A percentile compares a stretch with the other conserved stretches of the same genome.
Conservation (phyloP, 2,797 vertebrate species). For the Cyprinodon diabolis region DNA sequence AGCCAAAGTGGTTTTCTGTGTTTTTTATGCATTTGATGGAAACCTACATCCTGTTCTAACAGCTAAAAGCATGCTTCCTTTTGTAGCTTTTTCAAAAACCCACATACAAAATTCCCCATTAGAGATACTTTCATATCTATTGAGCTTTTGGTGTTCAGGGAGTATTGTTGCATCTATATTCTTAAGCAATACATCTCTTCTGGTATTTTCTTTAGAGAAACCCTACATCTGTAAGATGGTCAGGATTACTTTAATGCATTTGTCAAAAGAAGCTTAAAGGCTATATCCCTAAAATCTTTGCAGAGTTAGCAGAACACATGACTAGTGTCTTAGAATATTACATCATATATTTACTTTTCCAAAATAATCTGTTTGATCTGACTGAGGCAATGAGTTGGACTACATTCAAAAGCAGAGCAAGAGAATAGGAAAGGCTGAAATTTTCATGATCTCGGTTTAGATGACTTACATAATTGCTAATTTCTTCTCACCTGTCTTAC, state of each 20-base stretch:
- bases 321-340: neutral
- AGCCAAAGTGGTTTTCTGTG: neutral
- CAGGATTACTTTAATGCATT: neutral
- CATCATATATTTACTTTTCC: neutral
- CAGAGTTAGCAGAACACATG: neutral
- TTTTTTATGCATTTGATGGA: slow-evolving; percentile 20
- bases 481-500: too few species aligned
- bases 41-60: slow-evolving; percentile 13
- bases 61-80: slow-evolving; percentile 22
- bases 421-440: neutral
- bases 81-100: slow-evolving; percentile 8
- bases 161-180: neutral
- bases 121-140: too few species aligned
- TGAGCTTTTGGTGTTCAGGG: neutral
- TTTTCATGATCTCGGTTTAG: neutral
- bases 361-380: neutral
- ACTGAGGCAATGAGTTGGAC: neutral
- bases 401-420: neutral
- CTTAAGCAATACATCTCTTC: neutral
- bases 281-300: too few species aligned
- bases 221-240: neutral
- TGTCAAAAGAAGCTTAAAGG: neutral
- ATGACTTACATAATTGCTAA: too few species aligned
- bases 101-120: slow-evolving; percentile 1
- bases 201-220: neutral